These are phyloP conservation scores for Papilio helenus DNA, from an alignment of 1,140 invertebrate species.

Conservation along the genomic window DNA sequence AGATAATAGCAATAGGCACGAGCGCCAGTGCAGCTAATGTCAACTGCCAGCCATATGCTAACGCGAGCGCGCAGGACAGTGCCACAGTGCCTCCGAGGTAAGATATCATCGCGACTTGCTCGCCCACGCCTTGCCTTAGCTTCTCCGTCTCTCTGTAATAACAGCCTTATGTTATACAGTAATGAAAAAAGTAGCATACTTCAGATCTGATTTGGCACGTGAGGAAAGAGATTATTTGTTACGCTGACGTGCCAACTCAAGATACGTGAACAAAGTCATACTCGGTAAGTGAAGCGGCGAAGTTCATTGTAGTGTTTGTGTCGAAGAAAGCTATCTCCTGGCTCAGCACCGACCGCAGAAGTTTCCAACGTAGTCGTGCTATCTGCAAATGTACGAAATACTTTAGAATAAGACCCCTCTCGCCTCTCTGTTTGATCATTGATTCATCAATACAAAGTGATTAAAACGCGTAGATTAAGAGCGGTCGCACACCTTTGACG, in stretches of 20 bases:
- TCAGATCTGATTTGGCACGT: background rate
- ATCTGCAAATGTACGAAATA: constrained; percentile 82
- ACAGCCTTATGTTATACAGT: background rate
- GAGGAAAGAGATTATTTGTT: background rate
- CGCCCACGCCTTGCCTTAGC: constrained; percentile 93
- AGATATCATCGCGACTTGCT: constrained; percentile 92
- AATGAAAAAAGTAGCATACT: background rate
- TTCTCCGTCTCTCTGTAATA: constrained; percentile 91
- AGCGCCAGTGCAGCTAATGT: constrained; percentile 87
- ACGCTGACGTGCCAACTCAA: background rate
- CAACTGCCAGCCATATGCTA: constrained; percentile 91
- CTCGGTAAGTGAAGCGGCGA: constrained; percentile 94
- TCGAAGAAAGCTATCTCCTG: constrained; percentile 97
- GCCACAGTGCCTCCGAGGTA: constrained; percentile 87
- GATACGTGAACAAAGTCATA: constrained; percentile 77
- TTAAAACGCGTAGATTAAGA: no score
- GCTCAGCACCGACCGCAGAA: constrained; percentile 89
- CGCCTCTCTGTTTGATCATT: no score
- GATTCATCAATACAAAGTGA: no score
- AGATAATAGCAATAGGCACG: constrained; percentile 65
- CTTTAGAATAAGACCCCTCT: background rate
- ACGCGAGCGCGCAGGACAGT: constrained; percentile 86
- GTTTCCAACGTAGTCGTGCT: constrained; percentile 87
- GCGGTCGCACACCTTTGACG: no score
- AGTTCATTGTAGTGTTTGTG: constrained; percentile 92